Base-by-base conservation (phyloP, 2,888 invertebrate species). In the Lochmaea capreae region DNA sequence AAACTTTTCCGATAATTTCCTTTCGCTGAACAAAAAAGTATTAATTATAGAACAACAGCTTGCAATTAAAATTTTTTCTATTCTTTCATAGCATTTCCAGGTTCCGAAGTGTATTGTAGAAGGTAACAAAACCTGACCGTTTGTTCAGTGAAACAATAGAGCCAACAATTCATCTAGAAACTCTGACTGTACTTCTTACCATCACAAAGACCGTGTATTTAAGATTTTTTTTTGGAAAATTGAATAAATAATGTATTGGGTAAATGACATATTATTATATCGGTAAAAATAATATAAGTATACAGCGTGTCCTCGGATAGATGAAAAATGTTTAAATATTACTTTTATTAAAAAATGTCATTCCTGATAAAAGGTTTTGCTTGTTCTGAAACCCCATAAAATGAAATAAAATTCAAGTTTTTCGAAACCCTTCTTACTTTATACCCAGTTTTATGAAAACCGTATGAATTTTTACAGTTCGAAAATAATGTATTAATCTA, bases 71-170 rank as follows among this genome's bases (percentile, higher is more conserved):
- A 8, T 46, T 46, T 46, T 46, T 46, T 11, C 43, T 46, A 46
- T 46, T 46, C 43, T 12, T 0, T 46, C 43, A 46, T 12, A 22
- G 4, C 9, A 16, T 57, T 57, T 26, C 58, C 22, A 22, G 14
- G 14, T 26, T 58, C 18, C 33, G 58, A 26, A 11, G 12, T 8
- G 33, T 61, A 61, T 61, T 61, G 61, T 61, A 2, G 39, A 39
- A 62, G 49, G 52, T 61, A 68, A 68, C 68, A 61, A 61, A 68
- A 68, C 68, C 49, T 39, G 11, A 68, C 62, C 52, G 49, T 68
- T 68, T 68, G 61, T 68, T 49, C 49, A 26, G 14, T 22, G 61
- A 46, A 68, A 68, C 61, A 61, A 68, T 68, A 61, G 61, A 68
- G 52, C 12, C 11, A 62, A 61, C 61, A 59, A 59, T 39, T 39